Evolutionary conservation across 30 jellyfish, hydroid and myxozoan species (phyloP), one percentile per base, ranked within the genome.

Genomic region (Aurelia coerulea): DNA sequence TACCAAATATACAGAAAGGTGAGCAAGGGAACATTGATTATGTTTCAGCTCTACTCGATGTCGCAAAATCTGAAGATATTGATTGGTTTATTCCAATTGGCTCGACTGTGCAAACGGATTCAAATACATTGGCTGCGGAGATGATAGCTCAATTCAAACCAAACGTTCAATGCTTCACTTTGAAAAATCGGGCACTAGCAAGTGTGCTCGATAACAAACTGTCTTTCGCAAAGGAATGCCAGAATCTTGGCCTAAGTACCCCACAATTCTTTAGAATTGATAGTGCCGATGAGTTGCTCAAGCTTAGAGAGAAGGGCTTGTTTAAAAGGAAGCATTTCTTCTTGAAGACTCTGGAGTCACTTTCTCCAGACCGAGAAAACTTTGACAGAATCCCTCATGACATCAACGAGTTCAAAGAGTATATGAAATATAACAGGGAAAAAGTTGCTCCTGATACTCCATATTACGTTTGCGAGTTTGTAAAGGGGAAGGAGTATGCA

Each of bases 31-130:
- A 58, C 14, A 29, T 11, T 5, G 31, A 39, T 14, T 70, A 70
- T 42, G 80, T 34, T 3, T 8, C 6, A 39, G 63, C 31, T 11
- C 6, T 58, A 3, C 18, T 19, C 7, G 46, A 46, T 15, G 17
- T 74, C 0, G 73, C 73, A 0, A 60, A 41, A 19, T 12, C 34
- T 13, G 85, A 74, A 46, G 56, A 74, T 14, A 58, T 74, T 15
- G 85, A 74, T 51, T 74, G 85, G 85, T 74, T 51, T 49, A 50
- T 74, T 10, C 85, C 85, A 5, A 68, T 74, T 17, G 34, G 85
- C 23, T 23, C 56, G 1, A 51, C 67, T 15, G 85, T 50, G n/a
- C 34, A 17, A n/a, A 18, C 35, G 3, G 53, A 50, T 29, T 7
- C 32, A 18, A 74, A 74, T 52, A 16, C 58, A 5, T 18, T 42